Evolutionary conservation across 2,113 vertebrate species (phyloP), one percentile per base, ranked within the genome.

Genomic region (Leptodactylus fuscus): DNA sequence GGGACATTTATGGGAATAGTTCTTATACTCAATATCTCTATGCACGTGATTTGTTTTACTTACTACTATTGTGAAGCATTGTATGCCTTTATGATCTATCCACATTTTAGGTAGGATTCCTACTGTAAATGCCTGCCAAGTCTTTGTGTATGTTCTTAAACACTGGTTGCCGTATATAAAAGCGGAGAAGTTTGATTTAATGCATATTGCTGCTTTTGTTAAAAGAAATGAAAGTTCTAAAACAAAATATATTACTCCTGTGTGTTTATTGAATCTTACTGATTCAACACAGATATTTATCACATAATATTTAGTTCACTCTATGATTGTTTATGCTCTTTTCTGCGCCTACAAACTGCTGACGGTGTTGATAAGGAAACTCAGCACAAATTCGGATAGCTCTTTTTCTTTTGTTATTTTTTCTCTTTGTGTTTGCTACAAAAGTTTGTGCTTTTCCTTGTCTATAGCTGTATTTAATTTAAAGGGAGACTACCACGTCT

Each of bases 251-350:
- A 79, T 79, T 79, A n/a, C 53, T 58, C 41, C n/a, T 44, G 22
- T 62, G 24, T 80, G 27, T 62, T 80, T 80, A 80, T 62, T 80
- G 77, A 62, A 38, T 41, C 36, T 80, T 58, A 58, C 53, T 80
- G 77, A 41, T 80, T 60, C 77, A 80, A 80, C 36, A 80, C 11
- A 80, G 77, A 80, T 80, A 62, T 80, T 80, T 58, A 80, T 80
- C 53, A 80, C 53, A 80, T n/a, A 80, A 80, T 80, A 80, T 80
- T 80, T 80, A 60, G 15, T n/a, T 80, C 18, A 60, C 32, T 80
- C 34, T 80, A 60, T 60, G 53, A 80, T 60, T 80, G 77, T 60
- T 60, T 80, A 62, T 62, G 77, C 58, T 44, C 13, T 18, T 18
- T 60, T 80, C 34, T 24, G 36, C 9, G n/a, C 38, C 34, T 16